Conservation (phyloP, 2,113 vertebrate species). For the Sorex fumeus region DNA sequence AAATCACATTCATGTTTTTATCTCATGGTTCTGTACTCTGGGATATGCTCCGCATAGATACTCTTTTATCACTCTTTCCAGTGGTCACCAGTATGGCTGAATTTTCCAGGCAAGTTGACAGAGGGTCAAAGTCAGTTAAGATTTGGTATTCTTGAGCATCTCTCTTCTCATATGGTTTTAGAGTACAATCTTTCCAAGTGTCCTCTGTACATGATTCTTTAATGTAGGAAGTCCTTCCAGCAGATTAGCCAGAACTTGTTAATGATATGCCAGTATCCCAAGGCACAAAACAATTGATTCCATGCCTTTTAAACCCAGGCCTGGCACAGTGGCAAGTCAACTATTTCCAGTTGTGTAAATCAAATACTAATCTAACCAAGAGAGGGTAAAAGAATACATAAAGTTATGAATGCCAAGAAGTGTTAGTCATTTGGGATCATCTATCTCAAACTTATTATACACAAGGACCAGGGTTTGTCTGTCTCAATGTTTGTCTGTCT, state of each 20-base stretch:
- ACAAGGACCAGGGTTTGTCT: not conserved
- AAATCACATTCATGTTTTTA: conserved; percentile 41
- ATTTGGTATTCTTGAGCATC: not conserved
- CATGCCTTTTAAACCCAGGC: not conserved
- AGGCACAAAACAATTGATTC: conserved; percentile 30
- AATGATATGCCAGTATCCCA: not conserved
- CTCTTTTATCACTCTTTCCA: conserved; percentile 7
- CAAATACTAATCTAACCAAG: not conserved
- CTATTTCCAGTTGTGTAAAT: conserved; percentile 24
- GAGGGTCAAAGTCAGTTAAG: not conserved
- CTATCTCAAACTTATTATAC: not conserved
- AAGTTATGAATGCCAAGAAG: not conserved
- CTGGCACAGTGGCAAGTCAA: not conserved
- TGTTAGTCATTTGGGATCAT: not conserved
- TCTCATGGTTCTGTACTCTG: not conserved
- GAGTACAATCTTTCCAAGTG: not conserved
- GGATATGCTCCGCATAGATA: not conserved
- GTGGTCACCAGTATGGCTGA: not conserved
- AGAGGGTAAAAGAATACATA: not conserved
- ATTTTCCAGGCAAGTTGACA: not conserved
- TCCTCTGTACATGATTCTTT: not conserved
- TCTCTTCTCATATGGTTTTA: not conserved
- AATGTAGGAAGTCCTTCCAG: not conserved
- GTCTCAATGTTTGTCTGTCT: no score
- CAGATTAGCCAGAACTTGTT: conserved; percentile 16